phyloP scores from a whole-genome alignment of 2,888 invertebrate species.

The Eustalomyia histrio region DNA sequence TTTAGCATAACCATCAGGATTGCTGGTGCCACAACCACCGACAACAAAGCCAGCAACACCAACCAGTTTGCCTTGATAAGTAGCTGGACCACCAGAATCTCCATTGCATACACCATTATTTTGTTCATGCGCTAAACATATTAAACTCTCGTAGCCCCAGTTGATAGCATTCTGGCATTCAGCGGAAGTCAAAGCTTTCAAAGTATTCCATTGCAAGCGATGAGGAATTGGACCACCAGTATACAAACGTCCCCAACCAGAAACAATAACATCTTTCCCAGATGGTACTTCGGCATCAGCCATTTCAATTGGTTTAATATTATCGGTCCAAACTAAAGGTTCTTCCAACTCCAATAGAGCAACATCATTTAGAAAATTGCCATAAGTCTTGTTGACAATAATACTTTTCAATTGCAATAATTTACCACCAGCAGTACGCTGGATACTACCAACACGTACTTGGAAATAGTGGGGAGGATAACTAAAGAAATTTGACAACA shows the following conservation, averaged over 20 bases:
- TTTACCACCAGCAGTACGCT: conserved; percentile 72
- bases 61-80: conserved; percentile 72
- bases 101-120: conserved; percentile 74
- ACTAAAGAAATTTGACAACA: conserved; percentile 63
- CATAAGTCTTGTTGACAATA: conserved; percentile 70
- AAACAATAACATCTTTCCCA: conserved; percentile 68
- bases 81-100: conserved; percentile 77
- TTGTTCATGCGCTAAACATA: conserved; percentile 72
- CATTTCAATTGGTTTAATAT: conserved; percentile 70
- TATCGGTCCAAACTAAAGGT: conserved; percentile 68
- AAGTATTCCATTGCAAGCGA: conserved; percentile 70
- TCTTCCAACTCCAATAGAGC: conserved; percentile 73
- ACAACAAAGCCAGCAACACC: conserved; percentile 75
- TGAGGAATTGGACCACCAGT: conserved; percentile 67
- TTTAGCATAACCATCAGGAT: conserved; percentile 76
- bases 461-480: conserved; percentile 69
- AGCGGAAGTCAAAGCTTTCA: conserved; percentile 67
- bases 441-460: conserved; percentile 77
- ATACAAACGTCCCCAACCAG: conserved; percentile 74
- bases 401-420: conserved; percentile 70
- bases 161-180: conserved; percentile 68
- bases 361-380: conserved; percentile 70
- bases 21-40: conserved; percentile 69
- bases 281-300: conserved; percentile 67
- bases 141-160: conserved; percentile 67